A percentile compares a stretch with the other conserved stretches of the same genome.
Conservation (phyloP, 2,888 invertebrate species). For the Leptura quadrifasciata region DNA sequence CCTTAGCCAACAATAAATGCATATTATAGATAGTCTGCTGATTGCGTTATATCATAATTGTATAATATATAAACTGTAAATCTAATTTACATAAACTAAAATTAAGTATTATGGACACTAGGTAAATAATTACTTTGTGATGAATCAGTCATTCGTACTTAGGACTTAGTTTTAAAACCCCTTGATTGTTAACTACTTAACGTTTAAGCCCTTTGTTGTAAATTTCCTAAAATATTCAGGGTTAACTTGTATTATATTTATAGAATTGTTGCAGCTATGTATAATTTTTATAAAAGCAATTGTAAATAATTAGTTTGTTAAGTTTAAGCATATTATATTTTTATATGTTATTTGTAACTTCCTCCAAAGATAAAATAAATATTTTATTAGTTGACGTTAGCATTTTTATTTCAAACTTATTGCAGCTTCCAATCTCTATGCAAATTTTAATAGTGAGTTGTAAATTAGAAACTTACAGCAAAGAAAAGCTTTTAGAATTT, state of each 20-base stretch:
- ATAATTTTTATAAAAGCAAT: constrained; percentile 13
- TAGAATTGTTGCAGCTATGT: constrained; percentile 23
- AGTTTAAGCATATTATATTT: constrained; percentile 30
- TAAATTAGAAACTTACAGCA: background rate
- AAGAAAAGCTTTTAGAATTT: background rate
- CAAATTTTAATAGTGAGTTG: background rate
- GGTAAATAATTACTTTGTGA: background rate
- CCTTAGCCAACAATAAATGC: too few species aligned
- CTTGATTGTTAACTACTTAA: constrained; percentile 28
- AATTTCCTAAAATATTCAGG: constrained; percentile 23
- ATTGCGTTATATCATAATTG: too few species aligned
- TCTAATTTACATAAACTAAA: background rate
- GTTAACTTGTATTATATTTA: constrained; percentile 11
- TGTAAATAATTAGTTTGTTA: constrained; percentile 31
- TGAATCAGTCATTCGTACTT: constrained; percentile 13
- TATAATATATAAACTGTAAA: too few species aligned
- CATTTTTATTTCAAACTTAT: background rate
- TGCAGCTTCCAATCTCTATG: background rate
- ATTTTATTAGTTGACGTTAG: constrained; percentile 27
- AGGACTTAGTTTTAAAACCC: background rate
- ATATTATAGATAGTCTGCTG: too few species aligned
- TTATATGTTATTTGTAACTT: constrained; percentile 29
- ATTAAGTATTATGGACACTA: background rate
- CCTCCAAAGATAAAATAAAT: constrained; percentile 38
- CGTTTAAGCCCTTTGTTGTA: constrained; percentile 8